A percentile compares a stretch with the other conserved stretches of the same genome.
Conservation (phyloP, 1,140 invertebrate species). For the Drosophila varians region DNA sequence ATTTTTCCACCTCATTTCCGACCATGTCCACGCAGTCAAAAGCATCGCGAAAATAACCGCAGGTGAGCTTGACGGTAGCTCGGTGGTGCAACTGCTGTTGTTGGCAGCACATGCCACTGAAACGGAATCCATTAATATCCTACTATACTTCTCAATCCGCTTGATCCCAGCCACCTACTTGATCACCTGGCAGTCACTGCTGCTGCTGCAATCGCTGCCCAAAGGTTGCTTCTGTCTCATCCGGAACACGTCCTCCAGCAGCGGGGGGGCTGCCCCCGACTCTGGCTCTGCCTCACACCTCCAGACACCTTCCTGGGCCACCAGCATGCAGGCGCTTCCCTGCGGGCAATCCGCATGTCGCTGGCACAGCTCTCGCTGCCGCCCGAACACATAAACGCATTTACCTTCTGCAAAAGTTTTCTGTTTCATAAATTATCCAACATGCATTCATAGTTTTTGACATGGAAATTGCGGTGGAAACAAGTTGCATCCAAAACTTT, state of each 20-base stretch:
- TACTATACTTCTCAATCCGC: neutral
- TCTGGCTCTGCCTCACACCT: slow-evolving; percentile 87
- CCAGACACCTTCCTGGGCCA: slow-evolving; percentile 87
- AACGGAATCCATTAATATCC: neutral
- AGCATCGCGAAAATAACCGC: slow-evolving; percentile 95
- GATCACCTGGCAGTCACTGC: slow-evolving; percentile 93
- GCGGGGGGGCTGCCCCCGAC: slow-evolving; percentile 9
- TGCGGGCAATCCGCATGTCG: slow-evolving; percentile 90
- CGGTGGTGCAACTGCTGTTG: slow-evolving; percentile 91
- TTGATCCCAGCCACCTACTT: slow-evolving; percentile 63
- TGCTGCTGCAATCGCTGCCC: slow-evolving; percentile 92
- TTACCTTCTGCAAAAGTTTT: slow-evolving; percentile 85
- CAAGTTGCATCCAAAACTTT: neutral
- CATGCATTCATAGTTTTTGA: neutral
- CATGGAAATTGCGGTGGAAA: neutral
- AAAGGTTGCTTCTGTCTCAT: slow-evolving; percentile 87
- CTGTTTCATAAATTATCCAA: neutral
- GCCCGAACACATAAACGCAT: slow-evolving; percentile 89
- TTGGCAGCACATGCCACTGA: slow-evolving; percentile 93
- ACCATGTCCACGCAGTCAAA: slow-evolving; percentile 91
- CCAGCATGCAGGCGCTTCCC: slow-evolving; percentile 88
- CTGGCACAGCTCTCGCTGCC: slow-evolving; percentile 90
- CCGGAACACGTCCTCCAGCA: slow-evolving; percentile 53
- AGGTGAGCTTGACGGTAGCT: slow-evolving; percentile 91
- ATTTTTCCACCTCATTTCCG: slow-evolving; percentile 30